Base-by-base conservation (phyloP, 2,888 invertebrate genomes). In the Acronicta leporina region DNA sequence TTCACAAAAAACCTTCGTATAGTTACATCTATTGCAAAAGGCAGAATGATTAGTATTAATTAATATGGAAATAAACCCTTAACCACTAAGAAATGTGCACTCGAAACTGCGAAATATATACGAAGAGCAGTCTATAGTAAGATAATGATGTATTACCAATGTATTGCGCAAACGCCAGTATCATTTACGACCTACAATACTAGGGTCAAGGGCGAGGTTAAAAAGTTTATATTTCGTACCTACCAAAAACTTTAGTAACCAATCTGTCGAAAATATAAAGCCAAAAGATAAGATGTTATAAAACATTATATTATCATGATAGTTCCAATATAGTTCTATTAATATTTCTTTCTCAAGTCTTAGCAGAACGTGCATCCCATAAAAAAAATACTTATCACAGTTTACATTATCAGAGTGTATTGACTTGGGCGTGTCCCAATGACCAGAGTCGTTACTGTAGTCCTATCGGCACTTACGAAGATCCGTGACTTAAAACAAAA, bases 181-280 rank as follows among this genome's bases (percentile, higher is more conserved):
- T 77, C 79, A 65, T 41, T 72, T 43, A 53, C 77, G 68, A 56
- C 55, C 72, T 61, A 63, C 65, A 69, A 77, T 71, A 67, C 54
- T 64, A 46, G 67, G 72, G 79, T 79, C 77, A 77, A 79, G 77
- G 77, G 75, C 69, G 71, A 77, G 70, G 72, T 69, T 65, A 67
- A 61, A 63, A 70, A 71, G 62, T 76, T 68, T 67, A 68, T 55
- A 48, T 67, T 72, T 77, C 62, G 13, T 69, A 68, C 72, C 77
- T 69, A 68, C 72, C 77, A 56, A 69, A 77, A 79, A 77, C 77
- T 77, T 66, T 57, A 61, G 77, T 74, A 73, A n/a, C n/a, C n/a
- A n/a, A 79, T 77, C 71, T 67, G 45, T 35, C 50, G 48, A 63
- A 68, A 62, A 72, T 75, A 58, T 68, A 68, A 68, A 68, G 53